Conservation (phyloP, 2,113 vertebrate genomes). For the Zingel zingel region DNA sequence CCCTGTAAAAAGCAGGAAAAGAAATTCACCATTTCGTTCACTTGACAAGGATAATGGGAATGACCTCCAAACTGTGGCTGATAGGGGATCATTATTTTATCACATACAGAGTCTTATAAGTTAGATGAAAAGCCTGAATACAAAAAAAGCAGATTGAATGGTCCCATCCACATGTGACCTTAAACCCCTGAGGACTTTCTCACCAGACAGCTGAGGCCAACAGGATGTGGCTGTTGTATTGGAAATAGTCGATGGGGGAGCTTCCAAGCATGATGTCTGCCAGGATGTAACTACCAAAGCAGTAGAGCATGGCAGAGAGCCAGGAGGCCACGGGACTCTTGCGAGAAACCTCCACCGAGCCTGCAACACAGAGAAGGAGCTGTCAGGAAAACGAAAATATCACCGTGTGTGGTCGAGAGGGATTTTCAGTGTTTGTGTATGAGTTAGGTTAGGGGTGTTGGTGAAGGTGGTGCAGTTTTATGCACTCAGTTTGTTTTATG, state of each 20-base stretch:
- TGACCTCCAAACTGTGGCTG: not conserved
- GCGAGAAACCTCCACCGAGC: conserved; percentile 93
- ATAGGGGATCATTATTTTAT: not conserved
- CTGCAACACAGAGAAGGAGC: conserved; percentile 74
- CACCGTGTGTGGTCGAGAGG: not conserved
- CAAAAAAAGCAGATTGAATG: not conserved
- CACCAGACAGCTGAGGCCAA: conserved; percentile 96
- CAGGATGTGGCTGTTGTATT: conserved; percentile 94
- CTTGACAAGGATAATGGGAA: not conserved
- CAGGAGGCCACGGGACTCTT: conserved; percentile 94
- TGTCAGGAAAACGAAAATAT: conserved; percentile 6
- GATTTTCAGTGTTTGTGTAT: not conserved
- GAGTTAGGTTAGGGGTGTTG: too few relatives aligned
- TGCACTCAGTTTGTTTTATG: not conserved
- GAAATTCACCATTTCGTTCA: not conserved
- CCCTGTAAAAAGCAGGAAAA: not conserved
- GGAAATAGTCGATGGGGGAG: conserved; percentile 91
- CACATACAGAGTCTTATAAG: not conserved
- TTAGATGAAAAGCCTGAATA: not conserved
- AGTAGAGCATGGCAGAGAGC: conserved; percentile 98
- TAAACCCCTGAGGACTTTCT: conserved; percentile 62
- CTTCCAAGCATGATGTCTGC: conserved; percentile 93
- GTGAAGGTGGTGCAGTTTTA: not conserved
- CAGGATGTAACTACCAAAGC: conserved; percentile 97
- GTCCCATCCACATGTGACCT: not conserved